Conservation (phyloP, 2,113 vertebrate species). For the Pithys albifrons region DNA sequence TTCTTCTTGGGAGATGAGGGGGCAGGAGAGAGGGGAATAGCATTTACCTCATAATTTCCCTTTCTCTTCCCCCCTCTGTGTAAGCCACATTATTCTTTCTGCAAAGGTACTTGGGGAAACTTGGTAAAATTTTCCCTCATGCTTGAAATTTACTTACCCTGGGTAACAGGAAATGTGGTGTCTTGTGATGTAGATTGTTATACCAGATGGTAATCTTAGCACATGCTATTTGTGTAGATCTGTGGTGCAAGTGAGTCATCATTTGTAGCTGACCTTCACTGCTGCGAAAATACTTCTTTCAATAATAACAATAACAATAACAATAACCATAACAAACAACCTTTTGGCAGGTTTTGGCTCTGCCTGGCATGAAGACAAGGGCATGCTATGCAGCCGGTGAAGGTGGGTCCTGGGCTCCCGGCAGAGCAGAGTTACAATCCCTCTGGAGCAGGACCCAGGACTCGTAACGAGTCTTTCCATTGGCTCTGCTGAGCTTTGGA, state of each 20-base stretch:
- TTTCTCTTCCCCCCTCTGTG: conserved; percentile 61
- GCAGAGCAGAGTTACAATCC: background rate
- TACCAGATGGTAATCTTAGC: conserved; percentile 85
- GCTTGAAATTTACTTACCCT: conserved; percentile 83
- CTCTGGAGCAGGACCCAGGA: background rate
- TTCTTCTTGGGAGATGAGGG: conserved; percentile 58
- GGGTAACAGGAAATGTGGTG: conserved; percentile 86
- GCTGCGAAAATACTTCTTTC: conserved; percentile 67
- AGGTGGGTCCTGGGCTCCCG: background rate
- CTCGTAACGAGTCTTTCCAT: conserved; percentile 38
- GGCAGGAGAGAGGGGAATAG: conserved; percentile 48
- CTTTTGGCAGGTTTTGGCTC: background rate
- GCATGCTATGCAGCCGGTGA: background rate
- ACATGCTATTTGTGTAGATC: conserved; percentile 81
- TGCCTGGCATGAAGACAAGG: background rate
- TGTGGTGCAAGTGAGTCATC: conserved; percentile 78
- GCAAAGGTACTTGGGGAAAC: conserved; percentile 82
- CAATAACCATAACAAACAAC: conserved; percentile 46
- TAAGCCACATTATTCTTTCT: conserved; percentile 76
- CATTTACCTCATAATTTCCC: conserved; percentile 76
- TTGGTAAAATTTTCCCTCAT: conserved; percentile 86
- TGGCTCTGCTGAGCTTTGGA: conserved; percentile 24
- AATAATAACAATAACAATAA: conserved; percentile 53
- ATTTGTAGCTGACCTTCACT: conserved; percentile 69
- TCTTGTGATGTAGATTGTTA: conserved; percentile 86